Evolutionary conservation across 1,140 invertebrate genomes (phyloP).

Genomic region (Heliconius eleuchia): DNA sequence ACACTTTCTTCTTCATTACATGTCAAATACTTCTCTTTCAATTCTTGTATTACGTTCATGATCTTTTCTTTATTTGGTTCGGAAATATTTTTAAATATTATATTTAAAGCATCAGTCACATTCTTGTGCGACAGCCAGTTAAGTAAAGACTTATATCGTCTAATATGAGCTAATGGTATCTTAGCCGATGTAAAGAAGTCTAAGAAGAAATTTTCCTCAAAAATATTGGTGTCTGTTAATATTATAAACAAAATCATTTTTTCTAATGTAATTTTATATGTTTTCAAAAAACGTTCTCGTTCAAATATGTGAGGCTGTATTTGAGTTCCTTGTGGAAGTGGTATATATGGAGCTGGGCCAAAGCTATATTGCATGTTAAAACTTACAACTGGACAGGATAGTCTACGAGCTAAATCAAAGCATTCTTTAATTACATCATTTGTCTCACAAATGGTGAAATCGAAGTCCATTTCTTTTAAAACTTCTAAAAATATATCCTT

Average conservation of each 20-base stretch:
- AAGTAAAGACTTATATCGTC: conserved; percentile 9
- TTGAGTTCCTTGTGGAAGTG: neutral
- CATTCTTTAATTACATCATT: conserved; percentile 47
- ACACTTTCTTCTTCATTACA: neutral
- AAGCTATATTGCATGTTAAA: conserved; percentile 49
- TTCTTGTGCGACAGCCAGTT: conserved; percentile 13
- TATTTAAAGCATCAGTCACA: neutral
- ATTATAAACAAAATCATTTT: conserved; percentile 47
- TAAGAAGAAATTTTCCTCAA: conserved; percentile 41
- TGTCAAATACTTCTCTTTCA: neutral
- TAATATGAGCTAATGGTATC: neutral
- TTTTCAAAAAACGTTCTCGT: conserved; percentile 39
- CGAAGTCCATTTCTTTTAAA: conserved; percentile 51
- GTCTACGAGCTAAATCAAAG: conserved; percentile 44
- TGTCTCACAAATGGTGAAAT: conserved; percentile 39
- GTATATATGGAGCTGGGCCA: conserved; percentile 43
- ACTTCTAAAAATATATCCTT: conserved; percentile 46
- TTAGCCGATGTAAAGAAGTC: conserved; percentile 23
- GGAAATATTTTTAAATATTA: conserved; percentile 16
- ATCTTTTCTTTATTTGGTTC: conserved; percentile 13
- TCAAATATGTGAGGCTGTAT: conserved; percentile 30
- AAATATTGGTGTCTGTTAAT: conserved; percentile 41
- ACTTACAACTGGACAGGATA: conserved; percentile 51
- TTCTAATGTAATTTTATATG: conserved; percentile 39
- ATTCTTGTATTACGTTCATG: neutral